phyloP scores from a whole-genome alignment of 35 echinoderm and acorn worm genomes.

The Apostichopus californicus region DNA sequence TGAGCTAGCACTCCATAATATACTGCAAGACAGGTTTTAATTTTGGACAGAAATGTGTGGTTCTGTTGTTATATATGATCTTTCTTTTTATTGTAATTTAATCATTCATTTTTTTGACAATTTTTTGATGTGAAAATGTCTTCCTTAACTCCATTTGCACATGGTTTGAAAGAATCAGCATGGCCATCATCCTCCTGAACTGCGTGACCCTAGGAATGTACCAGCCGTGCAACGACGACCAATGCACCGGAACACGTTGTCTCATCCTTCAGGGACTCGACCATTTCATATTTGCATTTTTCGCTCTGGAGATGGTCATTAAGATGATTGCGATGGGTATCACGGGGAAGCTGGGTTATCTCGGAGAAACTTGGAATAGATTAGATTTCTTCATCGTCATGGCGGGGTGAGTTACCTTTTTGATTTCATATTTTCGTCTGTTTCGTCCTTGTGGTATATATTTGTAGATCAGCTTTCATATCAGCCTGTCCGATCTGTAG shows the following conservation, averaged over 20 bases:
- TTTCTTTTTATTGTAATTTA: too few species aligned
- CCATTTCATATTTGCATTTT: conserved; percentile 99
- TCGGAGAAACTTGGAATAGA: conserved; percentile 94
- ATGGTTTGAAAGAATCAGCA: conserved; percentile 99
- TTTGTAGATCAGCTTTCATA: too few species aligned
- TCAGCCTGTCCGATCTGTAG: too few species aligned
- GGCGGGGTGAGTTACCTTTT: conserved; percentile 83
- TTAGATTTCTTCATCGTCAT: conserved; percentile 96
- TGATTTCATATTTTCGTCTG: conserved; percentile 1
- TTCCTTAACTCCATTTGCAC: conserved; percentile 89
- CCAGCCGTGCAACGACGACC: conserved; percentile 81
- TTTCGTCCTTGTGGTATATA: too few species aligned
- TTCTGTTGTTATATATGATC: too few species aligned
- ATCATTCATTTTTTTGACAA: too few species aligned
- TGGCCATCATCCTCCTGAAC: conserved; percentile 96
- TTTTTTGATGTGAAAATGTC: too few species aligned
- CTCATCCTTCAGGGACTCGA: conserved; percentile 88
- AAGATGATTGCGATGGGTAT: conserved; percentile 93
- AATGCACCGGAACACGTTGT: conserved; percentile 74
- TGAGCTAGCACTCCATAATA: too few species aligned
- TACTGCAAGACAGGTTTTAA: too few species aligned
- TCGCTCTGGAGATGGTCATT: conserved; percentile 89
- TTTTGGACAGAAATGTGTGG: too few species aligned
- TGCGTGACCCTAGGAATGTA: conserved; percentile 99
- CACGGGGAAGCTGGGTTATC: conserved; percentile 79